Base-by-base conservation (phyloP, 2,888 invertebrate genomes). In the Bombylius major region DNA sequence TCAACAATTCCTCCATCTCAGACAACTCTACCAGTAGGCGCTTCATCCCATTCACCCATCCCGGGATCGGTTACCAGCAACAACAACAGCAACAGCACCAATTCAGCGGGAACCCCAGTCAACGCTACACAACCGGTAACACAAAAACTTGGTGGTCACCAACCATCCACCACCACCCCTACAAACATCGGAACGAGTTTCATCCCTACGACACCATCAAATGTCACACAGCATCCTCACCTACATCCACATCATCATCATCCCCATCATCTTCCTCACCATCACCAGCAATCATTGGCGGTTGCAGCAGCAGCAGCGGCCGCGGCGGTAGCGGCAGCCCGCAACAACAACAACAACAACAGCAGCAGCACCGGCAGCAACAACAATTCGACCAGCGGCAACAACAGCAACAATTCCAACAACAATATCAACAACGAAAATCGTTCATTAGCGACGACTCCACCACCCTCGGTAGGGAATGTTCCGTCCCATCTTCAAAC, bases 251-350 rank as follows among this genome's bases (percentile, higher is more conserved):
- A 60, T 39, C 59, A 57, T 39, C 56, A 51, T 31, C 50, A 47
- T 57, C 56, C 36, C 53, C 60, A 55, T 53, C 59, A 56, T 51
- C 59, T 45, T n/a, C 56, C 47, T 23, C 60, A 59, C n/a, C 60
- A 56, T 32, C 59, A 55, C 46, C 57, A 57, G 36, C 55, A 52
- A 46, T 52, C 52, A 45, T 51, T 49, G 51, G 46, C 52, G 47
- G 54, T 55, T 44, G 57, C 54, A 39, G 45, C 56, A 32, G 42
- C 57, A 48, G 53, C 55, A 39, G 62, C 65, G 56, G 64, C 71
- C 59, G 68, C 69, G 70, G 58, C 70, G 73, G 54, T 65, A 72
- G 59, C 71, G 73, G 59, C 76, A 72, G 65, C 54, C 53, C 71
- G 58, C 63, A 72, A 68, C 73, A 74, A 75, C 74, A 75, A 72